Evolutionary conservation across 2,797 vertebrate genomes (phyloP), one percentile per base, ranked within the genome.

Genomic region (Phoeniculus purpureus): DNA sequence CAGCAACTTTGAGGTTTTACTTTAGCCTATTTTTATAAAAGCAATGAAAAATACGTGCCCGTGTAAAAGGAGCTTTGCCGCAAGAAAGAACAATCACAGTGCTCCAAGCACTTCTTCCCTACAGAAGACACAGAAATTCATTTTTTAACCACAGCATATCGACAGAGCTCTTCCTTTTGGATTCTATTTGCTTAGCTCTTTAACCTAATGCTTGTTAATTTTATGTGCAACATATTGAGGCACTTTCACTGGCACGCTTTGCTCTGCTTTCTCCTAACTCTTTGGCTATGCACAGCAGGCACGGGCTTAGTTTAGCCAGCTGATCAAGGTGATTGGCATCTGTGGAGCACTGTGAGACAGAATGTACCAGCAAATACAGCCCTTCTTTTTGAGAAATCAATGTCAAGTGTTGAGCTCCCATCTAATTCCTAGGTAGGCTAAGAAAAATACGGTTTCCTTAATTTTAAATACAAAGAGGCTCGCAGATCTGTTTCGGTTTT

Each of bases 321-420:
- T 87, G 79, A 87, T 94, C 80, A 94, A 94, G 47, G 81, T 74
- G 55, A 92, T 55, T 82, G 86, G 23, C 84, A 82, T 45, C 87
- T 89, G 15, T 19, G 31, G 31, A 83, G 62, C 51, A 72, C 58
- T 77, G 32, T 3, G 7, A 91, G 56, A 81, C 80, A 91, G 29
- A 92, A 77, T 40, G 61, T 81, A 82, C 32, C 55, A 45, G 52
- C 60, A 81, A 73, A 79, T 56, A 37, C 52, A 43, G 25, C 26
- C 47, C 48, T 80, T 78, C 60, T 80, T 86, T 62, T 86, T 62
- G 52, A 75, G 81, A 94, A 89, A 60, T 31, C 52, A 81, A 20
- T 59, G 56, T 65, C 62, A 78, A 11, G 10, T 27, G 25, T 37
- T 59, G 14, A 93, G 51, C 14, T 80, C 27, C 22, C n/a, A n/a